phyloP scores from a whole-genome alignment of 1,140 invertebrate species.

The Trialeurodes vaporariorum region DNA sequence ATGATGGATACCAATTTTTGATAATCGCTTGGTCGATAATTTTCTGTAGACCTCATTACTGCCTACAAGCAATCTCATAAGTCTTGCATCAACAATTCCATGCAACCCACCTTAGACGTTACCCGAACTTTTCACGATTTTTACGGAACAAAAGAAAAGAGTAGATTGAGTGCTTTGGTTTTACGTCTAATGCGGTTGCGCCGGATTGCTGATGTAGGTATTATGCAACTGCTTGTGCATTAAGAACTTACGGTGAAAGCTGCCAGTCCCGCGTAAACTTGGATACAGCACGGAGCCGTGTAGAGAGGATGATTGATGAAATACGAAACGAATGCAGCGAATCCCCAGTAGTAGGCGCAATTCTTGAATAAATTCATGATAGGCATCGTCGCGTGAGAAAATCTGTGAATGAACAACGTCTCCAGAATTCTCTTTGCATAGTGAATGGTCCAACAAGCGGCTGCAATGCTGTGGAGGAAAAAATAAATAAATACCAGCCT shows the following conservation, averaged over 20 bases:
- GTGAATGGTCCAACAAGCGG: slow-evolving; percentile 76
- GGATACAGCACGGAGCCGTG: slow-evolving; percentile 58
- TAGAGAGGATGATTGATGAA: slow-evolving; percentile 94
- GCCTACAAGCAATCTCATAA: no score
- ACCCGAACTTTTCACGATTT: no score
- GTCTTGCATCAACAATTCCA: no score
- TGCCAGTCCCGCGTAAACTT: slow-evolving; percentile 57
- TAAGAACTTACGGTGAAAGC: slow-evolving; percentile 61
- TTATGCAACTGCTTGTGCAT: no score
- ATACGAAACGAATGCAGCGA: slow-evolving; percentile 93
- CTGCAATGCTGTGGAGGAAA: slow-evolving; percentile 59
- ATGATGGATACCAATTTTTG: no score
- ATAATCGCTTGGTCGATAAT: no score
- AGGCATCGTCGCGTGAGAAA: slow-evolving; percentile 98
- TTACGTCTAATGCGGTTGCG: no score
- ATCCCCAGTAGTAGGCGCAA: slow-evolving; percentile 96
- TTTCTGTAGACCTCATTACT: no score
- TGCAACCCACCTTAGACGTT: no score
- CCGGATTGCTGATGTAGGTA: not conserved
- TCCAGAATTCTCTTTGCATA: slow-evolving; percentile 90
- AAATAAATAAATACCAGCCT: no score
- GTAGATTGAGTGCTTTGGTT: no score
- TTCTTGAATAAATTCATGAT: slow-evolving; percentile 94
- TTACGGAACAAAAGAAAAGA: no score
- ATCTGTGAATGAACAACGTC: slow-evolving; percentile 94